These are phyloP conservation scores for Pampus argenteus DNA, from an alignment of 2,797 vertebrate species.

Conservation along the genomic window DNA sequence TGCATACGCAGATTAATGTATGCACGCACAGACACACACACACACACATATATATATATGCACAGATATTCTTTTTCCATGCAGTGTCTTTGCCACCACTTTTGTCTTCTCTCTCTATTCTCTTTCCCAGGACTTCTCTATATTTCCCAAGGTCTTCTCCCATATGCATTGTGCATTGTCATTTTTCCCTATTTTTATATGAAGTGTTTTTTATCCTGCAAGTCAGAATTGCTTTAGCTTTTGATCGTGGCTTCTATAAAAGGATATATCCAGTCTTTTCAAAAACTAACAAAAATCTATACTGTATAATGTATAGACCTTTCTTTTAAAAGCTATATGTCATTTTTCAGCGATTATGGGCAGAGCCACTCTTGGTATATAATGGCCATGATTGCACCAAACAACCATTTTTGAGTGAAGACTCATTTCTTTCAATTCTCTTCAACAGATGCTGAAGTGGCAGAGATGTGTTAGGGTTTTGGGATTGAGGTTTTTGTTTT, in stretches of 20 bases:
- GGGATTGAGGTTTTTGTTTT: too few relatives aligned
- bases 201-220: constrained; percentile 36
- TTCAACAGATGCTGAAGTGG: not conserved
- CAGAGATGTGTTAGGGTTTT: constrained; percentile 4
- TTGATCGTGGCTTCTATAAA: constrained; percentile 30
- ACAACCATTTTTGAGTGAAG: not conserved
- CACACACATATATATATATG: constrained; percentile 3
- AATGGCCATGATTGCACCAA: constrained; percentile 7
- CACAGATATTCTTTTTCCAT: constrained; percentile 21
- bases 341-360: not conserved
- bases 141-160: constrained; percentile 45
- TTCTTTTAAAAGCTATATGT: not conserved
- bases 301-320: not conserved
- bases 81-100: constrained; percentile 32
- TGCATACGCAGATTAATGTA: constrained; percentile 37
- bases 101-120: constrained; percentile 55
- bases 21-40: constrained; percentile 12
- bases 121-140: constrained; percentile 35
- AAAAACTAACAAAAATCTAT: constrained; percentile 26
- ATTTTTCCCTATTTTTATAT: constrained; percentile 51
- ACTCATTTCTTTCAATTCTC: constrained; percentile 3
- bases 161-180: constrained; percentile 37
- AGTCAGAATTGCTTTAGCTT: constrained; percentile 53
- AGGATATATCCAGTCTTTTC: constrained; percentile 28
- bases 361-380: constrained; percentile 3